Evolutionary conservation across 2,888 invertebrate genomes (phyloP), one percentile per base, ranked within the genome.

Genomic region (Agrotis segetum): DNA sequence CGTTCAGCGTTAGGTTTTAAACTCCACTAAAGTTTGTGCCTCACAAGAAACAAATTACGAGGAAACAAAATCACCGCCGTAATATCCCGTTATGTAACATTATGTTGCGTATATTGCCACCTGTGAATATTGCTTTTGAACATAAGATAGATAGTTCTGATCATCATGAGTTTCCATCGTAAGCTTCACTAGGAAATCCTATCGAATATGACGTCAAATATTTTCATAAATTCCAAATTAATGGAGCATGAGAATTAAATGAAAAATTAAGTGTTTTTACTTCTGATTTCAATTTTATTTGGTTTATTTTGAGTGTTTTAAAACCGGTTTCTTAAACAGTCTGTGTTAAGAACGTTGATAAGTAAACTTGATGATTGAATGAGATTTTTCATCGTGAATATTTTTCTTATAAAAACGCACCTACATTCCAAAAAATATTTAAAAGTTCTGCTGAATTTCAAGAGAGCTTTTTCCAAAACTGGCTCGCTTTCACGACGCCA

Each of bases 21-120:
- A 91, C 91, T 90, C 83, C 86, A 87, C 88, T 90, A 90, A 92
- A 93, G 91, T 93, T 94, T 88, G 90, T 89, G 89, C 88, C 88
- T 86, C 84, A 91, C 90, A 92, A 93, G 91, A 92, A 90, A 94
- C 91, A 94, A 94, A 95, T 95, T 93, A 93, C 88, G 83, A 88
- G 91, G 91, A 93, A 94, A 93, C 91, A 87, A 91, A 92, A 93
- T 92, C 88, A 91, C 88, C 85, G 82, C 80, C 62, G 84, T 85
- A 88, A 87, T 86, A 76, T 77, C 63, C 77, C 79, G 77, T 74
- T 81, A 85, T 58, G 34, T 56, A 50, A 76, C 52, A 69, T 69
- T 71, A 74, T 74, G 59, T 68, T 71, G 61, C 47, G 19, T 69
- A 59, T 74, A 77, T 74, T 71, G 65, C 77, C 74, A 85, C 73